Conservation (phyloP, 2,888 invertebrate genomes). For the Platycheirus rosarum region DNA sequence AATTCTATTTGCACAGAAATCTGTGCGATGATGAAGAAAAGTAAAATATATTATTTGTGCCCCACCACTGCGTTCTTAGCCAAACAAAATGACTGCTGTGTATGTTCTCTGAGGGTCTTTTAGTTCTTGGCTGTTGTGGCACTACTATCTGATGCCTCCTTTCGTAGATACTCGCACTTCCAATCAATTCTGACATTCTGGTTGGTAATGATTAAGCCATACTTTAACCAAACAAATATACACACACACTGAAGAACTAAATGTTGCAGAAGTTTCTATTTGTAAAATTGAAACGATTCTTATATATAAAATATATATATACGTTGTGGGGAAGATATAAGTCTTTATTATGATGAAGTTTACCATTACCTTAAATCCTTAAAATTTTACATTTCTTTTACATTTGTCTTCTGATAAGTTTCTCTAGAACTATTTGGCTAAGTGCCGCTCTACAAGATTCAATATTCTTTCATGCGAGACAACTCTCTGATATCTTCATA, state of each 20-base stretch:
- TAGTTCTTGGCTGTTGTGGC: constrained; percentile 21
- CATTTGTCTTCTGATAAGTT: no score
- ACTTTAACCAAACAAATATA: not conserved
- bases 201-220: constrained; percentile 22
- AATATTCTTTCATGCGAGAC: no score
- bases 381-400: no score
- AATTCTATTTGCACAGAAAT: constrained; percentile 72
- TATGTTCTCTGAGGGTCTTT: constrained; percentile 22
- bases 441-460: no score
- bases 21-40: constrained; percentile 71
- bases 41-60: constrained; percentile 51
- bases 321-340: no score
- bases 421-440: no score
- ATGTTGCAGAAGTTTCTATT: constrained; percentile 69
- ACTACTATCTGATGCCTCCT: constrained; percentile 24
- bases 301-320: no score
- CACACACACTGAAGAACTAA: constrained; percentile 12
- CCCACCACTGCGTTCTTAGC: not conserved
- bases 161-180: not conserved
- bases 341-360: no score
- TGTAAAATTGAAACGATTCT: no score
- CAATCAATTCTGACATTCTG: constrained; percentile 1
- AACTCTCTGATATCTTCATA: no score
- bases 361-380: no score
- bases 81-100: not conserved